phyloP scores from a whole-genome alignment of 2,797 vertebrate species.

The Taeniopygia guttata region DNA sequence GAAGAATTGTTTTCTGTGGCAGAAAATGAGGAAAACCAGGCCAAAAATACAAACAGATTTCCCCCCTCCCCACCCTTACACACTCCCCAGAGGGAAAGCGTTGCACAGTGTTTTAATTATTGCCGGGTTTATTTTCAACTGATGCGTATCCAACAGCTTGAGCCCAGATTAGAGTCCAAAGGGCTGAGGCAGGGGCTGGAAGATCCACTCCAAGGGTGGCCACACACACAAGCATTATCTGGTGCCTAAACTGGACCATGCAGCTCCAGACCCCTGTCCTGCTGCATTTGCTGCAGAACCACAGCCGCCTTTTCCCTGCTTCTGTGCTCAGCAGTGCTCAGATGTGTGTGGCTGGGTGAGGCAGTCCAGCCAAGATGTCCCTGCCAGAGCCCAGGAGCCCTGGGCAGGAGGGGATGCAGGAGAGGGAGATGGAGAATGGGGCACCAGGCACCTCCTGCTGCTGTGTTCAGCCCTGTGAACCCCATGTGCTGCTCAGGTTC shows the following conservation, averaged over 20 bases:
- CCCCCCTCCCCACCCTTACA: no score
- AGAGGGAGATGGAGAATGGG: background rate
- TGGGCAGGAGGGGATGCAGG: background rate
- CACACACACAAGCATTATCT: background rate
- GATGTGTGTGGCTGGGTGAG: background rate
- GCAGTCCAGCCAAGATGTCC: background rate
- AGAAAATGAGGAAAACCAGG: background rate
- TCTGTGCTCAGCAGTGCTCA: background rate
- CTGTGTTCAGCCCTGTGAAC: background rate
- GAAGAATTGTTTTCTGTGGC: conserved; percentile 21
- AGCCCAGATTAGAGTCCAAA: background rate
- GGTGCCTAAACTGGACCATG: background rate
- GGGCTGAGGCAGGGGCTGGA: background rate
- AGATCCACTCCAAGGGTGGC: background rate
- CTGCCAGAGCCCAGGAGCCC: background rate
- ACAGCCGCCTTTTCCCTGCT: background rate
- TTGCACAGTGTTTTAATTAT: conserved; percentile 9
- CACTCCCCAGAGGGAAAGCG: background rate
- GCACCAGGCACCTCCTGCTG: background rate
- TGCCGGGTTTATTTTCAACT: background rate
- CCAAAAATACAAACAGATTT: conserved; percentile 33
- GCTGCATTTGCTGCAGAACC: background rate
- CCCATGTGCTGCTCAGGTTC: accelerated
- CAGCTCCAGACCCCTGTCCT: background rate
- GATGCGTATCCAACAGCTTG: background rate